Evolutionary conservation across 1,140 invertebrate genomes (phyloP).

Genomic region (Drosophila ananassae): DNA sequence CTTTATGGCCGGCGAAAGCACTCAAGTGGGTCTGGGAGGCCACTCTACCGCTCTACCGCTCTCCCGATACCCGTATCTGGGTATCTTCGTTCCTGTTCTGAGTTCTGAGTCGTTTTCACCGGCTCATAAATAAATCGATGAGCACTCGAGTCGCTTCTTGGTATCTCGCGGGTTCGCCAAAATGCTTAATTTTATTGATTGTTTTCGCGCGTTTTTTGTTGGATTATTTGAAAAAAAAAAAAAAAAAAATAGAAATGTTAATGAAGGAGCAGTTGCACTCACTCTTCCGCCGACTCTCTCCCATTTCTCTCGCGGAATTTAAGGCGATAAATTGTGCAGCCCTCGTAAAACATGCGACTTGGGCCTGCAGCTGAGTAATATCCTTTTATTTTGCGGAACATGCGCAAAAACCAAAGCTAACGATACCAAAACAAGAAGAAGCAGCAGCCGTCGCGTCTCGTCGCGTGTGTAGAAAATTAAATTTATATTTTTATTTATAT

Average conservation of each 20-base stretch:
- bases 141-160: conserved; percentile 54
- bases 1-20: conserved; percentile 55
- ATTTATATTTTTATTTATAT: conserved; percentile 29
- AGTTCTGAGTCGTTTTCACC: conserved; percentile 50
- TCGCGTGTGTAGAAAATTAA: conserved; percentile 74
- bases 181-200: conserved; percentile 62
- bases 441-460: conserved; percentile 40
- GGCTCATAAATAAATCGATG: conserved; percentile 78
- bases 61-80: conserved; percentile 20
- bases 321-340: conserved; percentile 72
- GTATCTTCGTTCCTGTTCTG: conserved; percentile 49
- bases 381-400: conserved; percentile 67
- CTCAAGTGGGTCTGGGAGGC: conserved; percentile 31
- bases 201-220: conserved; percentile 25
- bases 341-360: conserved; percentile 71
- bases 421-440: conserved; percentile 22
- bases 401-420: conserved; percentile 65
- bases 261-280: conserved; percentile 23
- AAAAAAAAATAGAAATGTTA: conserved; percentile 16
- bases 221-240: conserved; percentile 2
- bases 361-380: conserved; percentile 64
- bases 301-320: conserved; percentile 36
- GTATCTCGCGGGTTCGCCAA: conserved; percentile 35
- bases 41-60: conserved; percentile 9
- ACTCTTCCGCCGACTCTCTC: not conserved